phyloP scores from a whole-genome alignment of 2,113 vertebrate genomes.

The Plestiodon gilberti region DNA sequence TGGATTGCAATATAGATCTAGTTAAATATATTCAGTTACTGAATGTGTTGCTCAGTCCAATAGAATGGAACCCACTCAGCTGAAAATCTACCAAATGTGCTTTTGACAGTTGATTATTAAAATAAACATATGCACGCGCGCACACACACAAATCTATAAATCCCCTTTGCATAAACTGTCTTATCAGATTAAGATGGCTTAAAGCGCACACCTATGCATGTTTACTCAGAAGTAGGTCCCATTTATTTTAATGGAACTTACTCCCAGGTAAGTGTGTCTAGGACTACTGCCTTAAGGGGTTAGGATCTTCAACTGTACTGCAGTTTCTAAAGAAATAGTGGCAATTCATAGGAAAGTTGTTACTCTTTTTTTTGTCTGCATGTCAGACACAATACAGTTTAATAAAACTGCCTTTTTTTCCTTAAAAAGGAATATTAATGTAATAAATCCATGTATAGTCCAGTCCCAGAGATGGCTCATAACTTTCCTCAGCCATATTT shows the following conservation, averaged over 20 bases:
- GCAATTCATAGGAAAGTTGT: not conserved
- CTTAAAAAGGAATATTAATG: no score
- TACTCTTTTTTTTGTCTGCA: not conserved
- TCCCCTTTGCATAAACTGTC: not conserved
- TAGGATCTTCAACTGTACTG: not conserved
- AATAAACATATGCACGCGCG: not conserved
- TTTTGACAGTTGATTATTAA: not conserved
- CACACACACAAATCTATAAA: not conserved
- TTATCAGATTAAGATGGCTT: not conserved
- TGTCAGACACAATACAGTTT: no score
- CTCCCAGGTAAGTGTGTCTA: no score
- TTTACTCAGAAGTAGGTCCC: no score
- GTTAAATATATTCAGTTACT: rapidly evolving
- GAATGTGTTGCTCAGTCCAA: not conserved
- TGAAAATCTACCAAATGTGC: not conserved
- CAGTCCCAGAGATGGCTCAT: no score
- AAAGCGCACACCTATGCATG: not conserved
- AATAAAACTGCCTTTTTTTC: no score
- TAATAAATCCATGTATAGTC: no score
- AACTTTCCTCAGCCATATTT: no score
- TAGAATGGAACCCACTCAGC: not conserved
- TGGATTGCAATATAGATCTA: not conserved
- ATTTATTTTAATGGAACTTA: no score
- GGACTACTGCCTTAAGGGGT: no score
- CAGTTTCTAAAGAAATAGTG: not conserved